Percentiles rank a stretch among this genome's conserved stretches.
These are phyloP conservation scores for Tortrix viridana DNA, from an alignment of 2,888 invertebrate genomes.

Conservation along the genomic window DNA sequence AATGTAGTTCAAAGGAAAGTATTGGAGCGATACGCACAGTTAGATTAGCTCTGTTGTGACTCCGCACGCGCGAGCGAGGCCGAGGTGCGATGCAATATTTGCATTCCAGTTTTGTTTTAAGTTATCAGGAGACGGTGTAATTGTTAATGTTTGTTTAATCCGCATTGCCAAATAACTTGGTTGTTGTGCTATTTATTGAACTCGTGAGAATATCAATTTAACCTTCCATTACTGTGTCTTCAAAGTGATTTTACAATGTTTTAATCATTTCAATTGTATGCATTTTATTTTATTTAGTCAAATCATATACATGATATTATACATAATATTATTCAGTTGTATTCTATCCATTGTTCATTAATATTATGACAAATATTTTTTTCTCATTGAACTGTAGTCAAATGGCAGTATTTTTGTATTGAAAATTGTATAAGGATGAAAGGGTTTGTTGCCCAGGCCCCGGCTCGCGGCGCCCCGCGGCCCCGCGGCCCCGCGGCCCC, in stretches of 20 bases:
- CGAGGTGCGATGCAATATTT: constrained; percentile 82
- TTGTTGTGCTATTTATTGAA: constrained; percentile 82
- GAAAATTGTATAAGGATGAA: constrained; percentile 80
- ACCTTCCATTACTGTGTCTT: constrained; percentile 80
- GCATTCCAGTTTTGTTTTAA: constrained; percentile 83
- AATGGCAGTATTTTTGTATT: constrained; percentile 85
- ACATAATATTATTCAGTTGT: constrained; percentile 73
- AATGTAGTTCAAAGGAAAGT: constrained; percentile 78
- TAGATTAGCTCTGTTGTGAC: constrained; percentile 60
- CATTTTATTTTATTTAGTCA: constrained; percentile 83
- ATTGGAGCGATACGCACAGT: constrained; percentile 80
- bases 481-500: constrained; percentile 40
- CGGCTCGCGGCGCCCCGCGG: constrained; percentile 39
- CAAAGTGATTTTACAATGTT: constrained; percentile 76
- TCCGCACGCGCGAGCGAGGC: constrained; percentile 54
- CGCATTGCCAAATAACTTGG: constrained; percentile 82
- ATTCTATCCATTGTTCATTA: constrained; percentile 78
- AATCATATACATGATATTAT: constrained; percentile 82
- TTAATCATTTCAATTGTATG: constrained; percentile 82
- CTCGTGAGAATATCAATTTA: constrained; percentile 75
- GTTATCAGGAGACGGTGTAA: constrained; percentile 76
- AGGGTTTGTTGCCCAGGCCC: constrained; percentile 72
- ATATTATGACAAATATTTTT: constrained; percentile 75
- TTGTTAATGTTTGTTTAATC: constrained; percentile 76
- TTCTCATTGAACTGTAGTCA: constrained; percentile 84